Evolutionary conservation across 2,888 invertebrate species (phyloP).

Genomic region (Drosophila atripex): DNA sequence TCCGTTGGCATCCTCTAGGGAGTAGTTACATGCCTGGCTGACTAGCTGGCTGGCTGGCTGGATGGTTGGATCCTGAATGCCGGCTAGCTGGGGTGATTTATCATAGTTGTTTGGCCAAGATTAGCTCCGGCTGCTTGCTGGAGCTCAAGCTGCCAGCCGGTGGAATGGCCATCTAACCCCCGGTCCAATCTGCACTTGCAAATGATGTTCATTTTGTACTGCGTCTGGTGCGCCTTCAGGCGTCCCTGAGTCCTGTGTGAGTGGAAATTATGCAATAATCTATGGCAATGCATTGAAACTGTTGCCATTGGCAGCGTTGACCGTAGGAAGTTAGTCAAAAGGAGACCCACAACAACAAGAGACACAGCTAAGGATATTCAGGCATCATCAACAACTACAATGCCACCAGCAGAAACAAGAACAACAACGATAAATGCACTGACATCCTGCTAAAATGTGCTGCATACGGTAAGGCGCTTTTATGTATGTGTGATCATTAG

Average conservation of each 20-base stretch:
- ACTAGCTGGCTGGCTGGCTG: conserved; percentile 26
- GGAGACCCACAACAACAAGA: conserved; percentile 35
- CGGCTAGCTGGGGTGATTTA: conserved; percentile 59
- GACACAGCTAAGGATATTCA: conserved; percentile 9
- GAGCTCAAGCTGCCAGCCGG: conserved; percentile 31
- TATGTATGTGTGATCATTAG: conserved; percentile 22
- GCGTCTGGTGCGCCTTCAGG: conserved; percentile 7
- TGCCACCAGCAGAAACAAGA: conserved; percentile 15
- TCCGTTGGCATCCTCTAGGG: conserved; percentile 10
- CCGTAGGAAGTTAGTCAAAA: conserved; percentile 49
- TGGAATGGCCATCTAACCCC: conserved; percentile 29
- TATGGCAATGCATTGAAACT: conserved; percentile 67
- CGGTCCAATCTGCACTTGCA: conserved; percentile 61
- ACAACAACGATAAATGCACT: conserved; percentile 16
- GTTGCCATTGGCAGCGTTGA: conserved; percentile 69
- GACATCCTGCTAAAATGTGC: conserved; percentile 56
- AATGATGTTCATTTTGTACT: conserved; percentile 68
- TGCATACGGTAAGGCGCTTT: conserved; percentile 65
- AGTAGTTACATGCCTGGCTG: conserved; percentile 48
- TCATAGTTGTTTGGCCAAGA: conserved; percentile 62
- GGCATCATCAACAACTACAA: conserved; percentile 24
- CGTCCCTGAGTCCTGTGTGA: conserved; percentile 13
- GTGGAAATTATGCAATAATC: conserved; percentile 75
- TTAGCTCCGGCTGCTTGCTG: conserved; percentile 53
- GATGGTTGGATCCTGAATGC: conserved; percentile 11